phyloP scores from a whole-genome alignment of 2,888 invertebrate species.

The Caenorhabditis sp. region DNA sequence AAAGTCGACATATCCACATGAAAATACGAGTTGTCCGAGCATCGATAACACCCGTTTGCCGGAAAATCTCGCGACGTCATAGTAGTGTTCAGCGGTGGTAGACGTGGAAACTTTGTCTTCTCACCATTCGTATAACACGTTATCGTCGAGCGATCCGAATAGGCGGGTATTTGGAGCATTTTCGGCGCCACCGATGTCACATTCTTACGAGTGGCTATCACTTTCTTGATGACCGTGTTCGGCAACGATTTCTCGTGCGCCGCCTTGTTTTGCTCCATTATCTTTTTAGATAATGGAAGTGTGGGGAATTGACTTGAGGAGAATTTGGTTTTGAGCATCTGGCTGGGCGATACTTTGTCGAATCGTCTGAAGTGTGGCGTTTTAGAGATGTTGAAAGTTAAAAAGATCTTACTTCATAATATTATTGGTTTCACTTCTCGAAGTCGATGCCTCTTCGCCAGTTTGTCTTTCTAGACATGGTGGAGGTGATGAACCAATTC shows the following conservation, averaged over 20 bases:
- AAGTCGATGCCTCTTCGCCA: neutral
- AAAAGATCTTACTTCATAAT: too few species aligned
- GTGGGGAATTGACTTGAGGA: slow-evolving; percentile 18
- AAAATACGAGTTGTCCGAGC: slow-evolving; percentile 8
- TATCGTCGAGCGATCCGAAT: slow-evolving; percentile 15
- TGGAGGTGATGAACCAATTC: neutral
- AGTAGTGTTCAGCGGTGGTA: neutral
- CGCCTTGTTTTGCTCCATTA: slow-evolving; percentile 36
- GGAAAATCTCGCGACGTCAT: neutral
- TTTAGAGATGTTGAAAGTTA: neutral
- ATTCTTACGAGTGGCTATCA: neutral
- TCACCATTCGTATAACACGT: slow-evolving; percentile 26
- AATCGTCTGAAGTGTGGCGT: neutral
- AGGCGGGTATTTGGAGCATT: slow-evolving; percentile 31
- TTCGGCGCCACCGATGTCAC: slow-evolving; percentile 22
- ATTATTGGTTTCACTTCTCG: neutral
- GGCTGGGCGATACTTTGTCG: neutral
- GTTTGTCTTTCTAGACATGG: slow-evolving; percentile 3
- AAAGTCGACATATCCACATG: slow-evolving; percentile 24
- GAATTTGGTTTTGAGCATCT: slow-evolving; percentile 21
- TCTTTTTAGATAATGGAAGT: slow-evolving; percentile 29
- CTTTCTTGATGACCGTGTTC: slow-evolving; percentile 15
- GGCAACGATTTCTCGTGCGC: slow-evolving; percentile 18
- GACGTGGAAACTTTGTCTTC: neutral
- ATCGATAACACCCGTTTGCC: slow-evolving; percentile 8